Conservation (phyloP, 2,113 vertebrate species). For the Otocyon megalotis region DNA sequence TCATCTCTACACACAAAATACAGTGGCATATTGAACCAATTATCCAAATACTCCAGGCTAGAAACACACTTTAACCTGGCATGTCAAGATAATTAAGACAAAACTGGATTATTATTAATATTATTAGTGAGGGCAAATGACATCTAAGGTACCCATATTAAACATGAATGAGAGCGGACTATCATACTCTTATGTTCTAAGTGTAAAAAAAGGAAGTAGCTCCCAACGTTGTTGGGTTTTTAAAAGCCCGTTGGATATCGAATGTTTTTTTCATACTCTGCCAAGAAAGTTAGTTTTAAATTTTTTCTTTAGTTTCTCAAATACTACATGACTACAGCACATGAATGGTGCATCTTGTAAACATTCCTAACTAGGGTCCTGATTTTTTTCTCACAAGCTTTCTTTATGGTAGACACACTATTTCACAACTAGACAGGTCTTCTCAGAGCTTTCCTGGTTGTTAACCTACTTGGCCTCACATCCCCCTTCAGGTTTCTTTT, state of each 20-base stretch:
- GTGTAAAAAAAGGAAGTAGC: not conserved
- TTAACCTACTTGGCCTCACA: not conserved
- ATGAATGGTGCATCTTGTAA: not conserved
- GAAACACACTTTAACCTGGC: conserved; percentile 57
- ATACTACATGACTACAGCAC: not conserved
- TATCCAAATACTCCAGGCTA: conserved; percentile 39
- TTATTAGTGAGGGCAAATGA: conserved; percentile 31
- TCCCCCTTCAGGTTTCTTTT: not conserved
- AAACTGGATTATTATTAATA: conserved; percentile 50
- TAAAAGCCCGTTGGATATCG: not conserved
- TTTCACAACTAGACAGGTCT: not conserved
- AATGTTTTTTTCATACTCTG: conserved; percentile 21
- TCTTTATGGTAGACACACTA: not conserved
- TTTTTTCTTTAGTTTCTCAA: not conserved
- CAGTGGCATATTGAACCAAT: conserved; percentile 55
- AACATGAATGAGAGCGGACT: not conserved
- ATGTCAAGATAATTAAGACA: conserved; percentile 63
- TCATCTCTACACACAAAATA: conserved; percentile 38
- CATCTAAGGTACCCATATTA: not conserved
- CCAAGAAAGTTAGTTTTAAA: not conserved
- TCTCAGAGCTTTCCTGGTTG: not conserved
- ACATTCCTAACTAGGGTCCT: not conserved
- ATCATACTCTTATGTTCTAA: not conserved
- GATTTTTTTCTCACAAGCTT: not conserved
- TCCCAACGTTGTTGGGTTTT: not conserved